Conservation (phyloP, 64 coral and sea anemone genomes). For the Stichodactyla mertensii region DNA sequence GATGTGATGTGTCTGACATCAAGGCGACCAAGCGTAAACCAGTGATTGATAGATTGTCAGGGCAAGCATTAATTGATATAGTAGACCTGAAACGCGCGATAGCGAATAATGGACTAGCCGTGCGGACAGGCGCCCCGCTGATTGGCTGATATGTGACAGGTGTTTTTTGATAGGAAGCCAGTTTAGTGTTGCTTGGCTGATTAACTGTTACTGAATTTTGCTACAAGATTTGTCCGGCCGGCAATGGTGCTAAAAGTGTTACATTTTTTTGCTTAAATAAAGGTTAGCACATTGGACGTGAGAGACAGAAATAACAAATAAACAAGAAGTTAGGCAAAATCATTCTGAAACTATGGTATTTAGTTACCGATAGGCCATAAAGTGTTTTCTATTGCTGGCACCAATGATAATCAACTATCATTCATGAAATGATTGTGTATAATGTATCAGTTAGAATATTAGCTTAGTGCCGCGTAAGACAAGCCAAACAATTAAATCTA, state of each 20-base stretch:
- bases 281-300: no score
- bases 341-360: neutral
- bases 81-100: conserved; percentile 80
- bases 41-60: conserved; percentile 83
- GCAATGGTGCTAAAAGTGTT: neutral
- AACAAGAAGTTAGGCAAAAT: no score
- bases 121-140: neutral
- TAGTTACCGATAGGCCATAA: neutral
- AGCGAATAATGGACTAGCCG: conserved; percentile 94
- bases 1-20: conserved; percentile 70
- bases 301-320: no score
- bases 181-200: conserved; percentile 31
- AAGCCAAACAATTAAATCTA: conserved; percentile 3
- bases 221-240: neutral
- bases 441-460: neutral
- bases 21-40: conserved; percentile 70
- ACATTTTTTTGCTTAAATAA: no score
- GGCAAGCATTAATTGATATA: conserved; percentile 99
- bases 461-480: neutral
- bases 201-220: neutral
- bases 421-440: neutral
- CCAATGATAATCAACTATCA: neutral
- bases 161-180: conserved; percentile 50
- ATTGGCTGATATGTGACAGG: conserved; percentile 84
- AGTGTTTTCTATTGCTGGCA: neutral